Percentiles rank a stretch among this genome's conserved stretches.
These are phyloP conservation scores for Fratercula arctica DNA, from an alignment of 2,797 vertebrate genomes.

Conservation along the genomic window DNA sequence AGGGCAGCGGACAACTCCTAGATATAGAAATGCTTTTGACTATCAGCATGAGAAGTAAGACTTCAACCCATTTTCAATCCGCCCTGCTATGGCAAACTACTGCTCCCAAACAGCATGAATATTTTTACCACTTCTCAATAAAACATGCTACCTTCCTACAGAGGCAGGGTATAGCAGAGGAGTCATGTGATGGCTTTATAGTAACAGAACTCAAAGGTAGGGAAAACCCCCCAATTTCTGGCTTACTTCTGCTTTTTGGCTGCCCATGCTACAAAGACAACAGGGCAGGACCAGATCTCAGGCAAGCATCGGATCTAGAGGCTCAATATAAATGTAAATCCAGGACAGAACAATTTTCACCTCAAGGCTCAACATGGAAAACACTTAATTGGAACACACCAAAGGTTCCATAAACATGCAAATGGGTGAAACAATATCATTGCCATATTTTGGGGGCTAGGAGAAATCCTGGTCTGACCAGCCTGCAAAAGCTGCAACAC, in stretches of 20 bases:
- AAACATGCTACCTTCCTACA: background rate
- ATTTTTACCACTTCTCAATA: background rate
- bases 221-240: background rate
- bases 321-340: background rate
- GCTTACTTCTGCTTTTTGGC: background rate
- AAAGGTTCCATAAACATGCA: background rate
- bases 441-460: background rate
- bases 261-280: background rate
- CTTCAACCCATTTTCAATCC: background rate
- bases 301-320: background rate
- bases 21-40: background rate
- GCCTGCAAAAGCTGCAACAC: background rate
- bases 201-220: background rate
- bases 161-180: background rate
- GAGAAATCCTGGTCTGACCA: background rate
- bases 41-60: background rate
- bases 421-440: background rate
- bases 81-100: background rate
- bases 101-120: background rate
- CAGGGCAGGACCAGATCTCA: background rate
- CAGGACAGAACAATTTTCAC: background rate
- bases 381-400: background rate
- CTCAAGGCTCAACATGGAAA: background rate
- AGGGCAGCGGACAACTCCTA: constrained; percentile 84
- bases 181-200: background rate